Evolutionary conservation across 2,113 vertebrate species (phyloP).

Genomic region (Cavia aperea): DNA sequence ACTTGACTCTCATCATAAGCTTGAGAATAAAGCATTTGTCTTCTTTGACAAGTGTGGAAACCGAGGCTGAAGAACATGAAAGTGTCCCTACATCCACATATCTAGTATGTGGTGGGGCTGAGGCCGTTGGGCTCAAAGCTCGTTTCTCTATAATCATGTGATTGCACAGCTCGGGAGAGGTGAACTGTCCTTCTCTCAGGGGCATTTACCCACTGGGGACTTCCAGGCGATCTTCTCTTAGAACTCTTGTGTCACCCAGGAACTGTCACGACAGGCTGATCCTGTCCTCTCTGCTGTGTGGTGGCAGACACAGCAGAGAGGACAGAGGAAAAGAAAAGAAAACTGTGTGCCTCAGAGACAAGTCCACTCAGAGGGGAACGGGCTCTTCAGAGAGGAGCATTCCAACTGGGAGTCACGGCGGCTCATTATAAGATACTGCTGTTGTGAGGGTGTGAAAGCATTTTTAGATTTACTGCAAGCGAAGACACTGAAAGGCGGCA

Average conservation of each 20-base stretch:
- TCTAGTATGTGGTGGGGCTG: fast-evolving
- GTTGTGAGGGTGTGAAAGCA: background rate
- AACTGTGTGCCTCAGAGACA: background rate
- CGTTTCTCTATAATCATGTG: background rate
- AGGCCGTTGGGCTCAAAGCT: background rate
- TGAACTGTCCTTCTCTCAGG: background rate
- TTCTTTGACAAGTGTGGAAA: background rate
- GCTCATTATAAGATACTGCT: fast-evolving
- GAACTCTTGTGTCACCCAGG: background rate
- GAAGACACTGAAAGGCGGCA: background rate
- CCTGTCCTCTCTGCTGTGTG: background rate
- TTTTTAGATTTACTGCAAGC: background rate
- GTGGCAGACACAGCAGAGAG: background rate
- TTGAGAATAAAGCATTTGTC: background rate
- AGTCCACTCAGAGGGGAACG: background rate
- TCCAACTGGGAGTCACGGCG: fast-evolving
- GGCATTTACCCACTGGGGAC: background rate
- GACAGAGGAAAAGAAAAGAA: background rate
- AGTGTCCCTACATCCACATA: fast-evolving
- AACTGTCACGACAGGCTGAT: background rate
- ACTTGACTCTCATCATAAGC: background rate
- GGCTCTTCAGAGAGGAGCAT: no score
- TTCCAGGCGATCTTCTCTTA: constrained; percentile 9
- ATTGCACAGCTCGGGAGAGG: background rate
- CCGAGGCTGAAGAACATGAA: background rate